These are phyloP conservation scores for Apteryx owenii DNA, from an alignment of 2,113 vertebrate species.

Conservation along the genomic window DNA sequence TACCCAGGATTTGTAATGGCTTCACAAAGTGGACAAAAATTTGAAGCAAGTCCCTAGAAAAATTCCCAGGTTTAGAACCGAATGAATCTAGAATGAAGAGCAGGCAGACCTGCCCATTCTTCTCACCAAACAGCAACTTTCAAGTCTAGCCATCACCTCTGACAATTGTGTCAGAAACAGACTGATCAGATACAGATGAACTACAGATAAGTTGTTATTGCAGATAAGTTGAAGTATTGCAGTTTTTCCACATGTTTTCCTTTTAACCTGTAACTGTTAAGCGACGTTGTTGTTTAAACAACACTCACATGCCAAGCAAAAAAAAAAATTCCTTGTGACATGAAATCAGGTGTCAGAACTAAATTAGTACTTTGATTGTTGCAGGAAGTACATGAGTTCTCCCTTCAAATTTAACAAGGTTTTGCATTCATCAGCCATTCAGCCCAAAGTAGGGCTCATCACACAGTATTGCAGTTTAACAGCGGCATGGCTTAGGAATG, in stretches of 20 bases:
- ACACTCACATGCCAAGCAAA: neutral
- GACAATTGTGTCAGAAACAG: fast-evolving
- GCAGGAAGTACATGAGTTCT: neutral
- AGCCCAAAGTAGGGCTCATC: neutral
- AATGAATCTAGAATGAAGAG: neutral
- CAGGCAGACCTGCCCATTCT: neutral
- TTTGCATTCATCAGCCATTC: fast-evolving
- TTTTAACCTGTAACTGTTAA: neutral
- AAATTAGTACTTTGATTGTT: neutral
- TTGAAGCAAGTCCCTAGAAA: conserved; percentile 2
- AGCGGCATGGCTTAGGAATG: neutral
- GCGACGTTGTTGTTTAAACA: neutral
- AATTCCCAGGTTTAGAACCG: neutral
- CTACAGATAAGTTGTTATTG: neutral
- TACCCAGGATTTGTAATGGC: neutral
- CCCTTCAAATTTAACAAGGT: neutral
- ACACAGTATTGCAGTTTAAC: neutral
- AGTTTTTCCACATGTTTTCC: neutral
- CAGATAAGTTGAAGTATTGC: fast-evolving
- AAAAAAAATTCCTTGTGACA: fast-evolving
- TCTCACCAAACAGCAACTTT: neutral
- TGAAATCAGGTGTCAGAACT: neutral
- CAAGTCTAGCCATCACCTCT: neutral
- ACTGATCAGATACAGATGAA: too few species aligned
- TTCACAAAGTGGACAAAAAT: conserved; percentile 36